Evolutionary conservation across 2,113 vertebrate genomes (phyloP), one percentile per base, ranked within the genome.

Genomic region (Scortum barcoo): DNA sequence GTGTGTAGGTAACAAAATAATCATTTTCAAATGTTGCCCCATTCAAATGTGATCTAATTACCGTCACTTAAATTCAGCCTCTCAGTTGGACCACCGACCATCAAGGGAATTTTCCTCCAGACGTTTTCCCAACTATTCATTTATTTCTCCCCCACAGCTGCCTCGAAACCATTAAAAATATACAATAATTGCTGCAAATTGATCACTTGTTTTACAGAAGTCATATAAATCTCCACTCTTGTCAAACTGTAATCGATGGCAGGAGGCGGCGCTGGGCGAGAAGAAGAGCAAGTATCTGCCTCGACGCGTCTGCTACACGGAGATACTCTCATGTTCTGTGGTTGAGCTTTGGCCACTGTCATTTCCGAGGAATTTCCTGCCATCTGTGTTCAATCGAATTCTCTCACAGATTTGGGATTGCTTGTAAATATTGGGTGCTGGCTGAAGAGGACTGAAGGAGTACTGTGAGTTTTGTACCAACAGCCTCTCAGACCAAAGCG

Each of bases 331-430:
- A 95, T 97, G 96, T 97, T 96, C 96, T 97, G 97, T 93, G 97
- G 97, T 97, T 95, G 93, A 95, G 95, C n/a, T 96, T 97, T 97
- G 96, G 95, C 96, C 96, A 96, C 96, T 98, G 97, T 97, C 96
- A 98, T 98, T 98, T 97, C 95, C 94, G 94, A 97, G 96, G 97
- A 97, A 98, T 98, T 97, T 98, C 97, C 98, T 97, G 96, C 96
- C 97, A 98, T 99, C 97, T 99, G 97, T 88, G 0, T 97, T 96
- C 96, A 98, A 97, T 98, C 96, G 95, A 95, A 97, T 97, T 96
- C 97, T 96, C 96, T 97, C 96, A 96, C 96, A 97, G 96, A 97
- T 97, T 96, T 95, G 93, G 92, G 95, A 94, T 95, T 96, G 96
- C 96, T 97, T 97, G 96, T 97, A 98, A 98, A 98, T 97, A 97